Conservation (phyloP, 2,888 invertebrate species). For the Tetramorium bicarinatum region DNA sequence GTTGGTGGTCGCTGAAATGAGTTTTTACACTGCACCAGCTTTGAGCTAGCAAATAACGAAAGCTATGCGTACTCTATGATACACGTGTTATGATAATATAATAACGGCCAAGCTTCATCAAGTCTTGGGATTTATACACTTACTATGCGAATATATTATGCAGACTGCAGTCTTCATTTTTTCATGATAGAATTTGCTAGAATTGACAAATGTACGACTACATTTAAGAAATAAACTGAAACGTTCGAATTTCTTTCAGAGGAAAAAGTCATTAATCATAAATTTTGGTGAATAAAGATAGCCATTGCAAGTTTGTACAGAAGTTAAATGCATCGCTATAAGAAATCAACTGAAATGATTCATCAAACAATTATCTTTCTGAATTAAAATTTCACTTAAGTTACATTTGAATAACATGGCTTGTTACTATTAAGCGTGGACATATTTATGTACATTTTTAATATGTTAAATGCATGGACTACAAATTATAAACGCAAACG, state of each 20-base stretch:
- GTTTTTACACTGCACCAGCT: conserved; percentile 46
- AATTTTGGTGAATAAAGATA: background rate
- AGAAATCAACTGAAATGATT: background rate
- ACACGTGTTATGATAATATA: conserved; percentile 35
- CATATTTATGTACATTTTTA: background rate
- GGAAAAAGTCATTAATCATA: background rate
- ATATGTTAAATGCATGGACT: background rate
- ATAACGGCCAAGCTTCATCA: conserved; percentile 30
- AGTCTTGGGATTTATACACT: conserved; percentile 4
- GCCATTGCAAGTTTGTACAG: background rate
- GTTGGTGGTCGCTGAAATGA: conserved; percentile 46
- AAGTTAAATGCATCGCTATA: background rate
- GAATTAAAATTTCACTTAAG: background rate
- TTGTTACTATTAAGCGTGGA: background rate
- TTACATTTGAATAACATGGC: background rate
- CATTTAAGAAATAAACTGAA: background rate
- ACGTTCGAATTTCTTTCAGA: background rate
- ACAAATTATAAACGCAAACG: background rate
- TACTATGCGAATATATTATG: background rate
- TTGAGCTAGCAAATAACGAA: conserved; percentile 45
- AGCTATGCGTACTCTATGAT: conserved; percentile 33
- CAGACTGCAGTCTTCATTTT: background rate
- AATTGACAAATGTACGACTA: background rate
- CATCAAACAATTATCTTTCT: background rate
- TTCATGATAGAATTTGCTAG: background rate